Conservation (phyloP, 2,888 invertebrate species). For the Melolontha melolontha region DNA sequence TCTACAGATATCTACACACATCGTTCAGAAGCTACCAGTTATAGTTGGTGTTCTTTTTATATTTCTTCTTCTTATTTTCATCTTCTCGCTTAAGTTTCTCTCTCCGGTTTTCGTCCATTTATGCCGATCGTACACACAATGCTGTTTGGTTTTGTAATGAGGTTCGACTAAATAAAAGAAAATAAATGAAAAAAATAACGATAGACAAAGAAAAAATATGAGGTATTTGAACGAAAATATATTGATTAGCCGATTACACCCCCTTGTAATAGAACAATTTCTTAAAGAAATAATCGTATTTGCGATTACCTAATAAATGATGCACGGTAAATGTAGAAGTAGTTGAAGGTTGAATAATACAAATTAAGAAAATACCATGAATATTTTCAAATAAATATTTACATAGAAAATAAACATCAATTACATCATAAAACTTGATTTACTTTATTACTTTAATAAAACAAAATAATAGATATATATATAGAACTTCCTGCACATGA, state of each 20-base stretch:
- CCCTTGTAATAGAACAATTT: background rate
- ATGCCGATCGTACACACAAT: constrained; percentile 47
- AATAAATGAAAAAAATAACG: background rate
- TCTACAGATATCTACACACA: constrained; percentile 54
- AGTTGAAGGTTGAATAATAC: too few species aligned
- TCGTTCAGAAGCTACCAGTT: constrained; percentile 54
- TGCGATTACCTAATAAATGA: too few species aligned
- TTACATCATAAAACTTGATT: too few species aligned
- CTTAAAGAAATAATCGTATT: background rate
- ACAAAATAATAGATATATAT: too few species aligned
- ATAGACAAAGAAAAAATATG: constrained; percentile 12
- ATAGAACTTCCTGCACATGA: too few species aligned
- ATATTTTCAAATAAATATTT: too few species aligned
- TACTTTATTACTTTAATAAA: too few species aligned
- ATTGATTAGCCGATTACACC: background rate
- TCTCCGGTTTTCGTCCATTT: constrained; percentile 23
- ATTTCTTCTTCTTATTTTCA: constrained; percentile 23
- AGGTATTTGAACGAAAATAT: constrained; percentile 7
- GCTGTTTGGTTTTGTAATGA: constrained; percentile 51
- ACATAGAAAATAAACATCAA: too few species aligned
- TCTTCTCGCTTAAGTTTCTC: constrained; percentile 13
- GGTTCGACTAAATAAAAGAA: constrained; percentile 32
- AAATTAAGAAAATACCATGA: too few species aligned
- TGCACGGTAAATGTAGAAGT: too few species aligned
- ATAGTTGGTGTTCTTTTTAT: constrained; percentile 46